These are phyloP conservation scores for Oreotrochilus melanogaster DNA, from an alignment of 2,113 vertebrate species.

Conservation along the genomic window DNA sequence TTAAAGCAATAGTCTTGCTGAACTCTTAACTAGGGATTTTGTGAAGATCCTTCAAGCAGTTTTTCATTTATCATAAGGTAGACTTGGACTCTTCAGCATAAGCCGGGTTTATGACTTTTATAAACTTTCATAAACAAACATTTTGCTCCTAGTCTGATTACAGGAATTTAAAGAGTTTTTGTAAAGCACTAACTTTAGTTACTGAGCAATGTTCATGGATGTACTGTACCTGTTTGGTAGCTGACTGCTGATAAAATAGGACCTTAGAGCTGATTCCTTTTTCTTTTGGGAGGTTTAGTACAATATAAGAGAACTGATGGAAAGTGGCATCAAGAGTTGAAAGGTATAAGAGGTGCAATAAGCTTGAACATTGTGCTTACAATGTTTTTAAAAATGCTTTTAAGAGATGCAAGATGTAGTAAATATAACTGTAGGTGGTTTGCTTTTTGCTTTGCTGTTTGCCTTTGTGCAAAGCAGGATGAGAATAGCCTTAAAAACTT, in stretches of 20 bases:
- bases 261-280: neutral
- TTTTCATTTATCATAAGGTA: neutral
- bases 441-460: neutral
- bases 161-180: neutral
- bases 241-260: neutral
- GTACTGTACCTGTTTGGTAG: neutral
- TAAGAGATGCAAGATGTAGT: neutral
- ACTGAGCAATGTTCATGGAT: neutral
- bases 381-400: neutral
- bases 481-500: neutral
- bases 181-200: neutral
- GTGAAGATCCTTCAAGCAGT: neutral
- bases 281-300: neutral
- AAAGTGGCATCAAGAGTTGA: neutral
- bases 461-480: neutral
- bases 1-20: neutral
- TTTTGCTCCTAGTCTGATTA: neutral
- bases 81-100: fast-evolving
- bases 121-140: neutral
- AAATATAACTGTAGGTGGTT: neutral
- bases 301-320: neutral
- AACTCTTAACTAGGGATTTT: neutral
- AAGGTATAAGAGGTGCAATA: neutral
- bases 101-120: neutral
- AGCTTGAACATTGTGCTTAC: neutral